Evolutionary conservation across 92 coral and sea anemone species (phyloP).

Genomic region (Scolanthus callimorphus): DNA sequence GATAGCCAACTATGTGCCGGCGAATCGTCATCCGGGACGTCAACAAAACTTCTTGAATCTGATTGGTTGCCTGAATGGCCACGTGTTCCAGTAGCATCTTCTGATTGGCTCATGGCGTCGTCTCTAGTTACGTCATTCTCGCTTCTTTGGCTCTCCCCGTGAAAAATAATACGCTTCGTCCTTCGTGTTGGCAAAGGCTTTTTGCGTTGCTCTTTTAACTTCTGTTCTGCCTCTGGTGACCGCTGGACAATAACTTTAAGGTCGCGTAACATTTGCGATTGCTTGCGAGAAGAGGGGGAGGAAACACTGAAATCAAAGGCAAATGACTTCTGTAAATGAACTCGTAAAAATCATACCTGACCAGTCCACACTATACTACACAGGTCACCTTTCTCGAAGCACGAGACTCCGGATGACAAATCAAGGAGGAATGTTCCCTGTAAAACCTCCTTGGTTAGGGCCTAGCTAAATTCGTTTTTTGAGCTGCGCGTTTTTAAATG

Average conservation of each 20-base stretch:
- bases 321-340: too few relatives aligned
- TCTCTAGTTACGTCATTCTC: not conserved
- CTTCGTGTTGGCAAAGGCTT: not conserved
- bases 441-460: too few relatives aligned
- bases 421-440: too few relatives aligned
- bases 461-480: too few relatives aligned
- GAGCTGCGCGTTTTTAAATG: too few relatives aligned
- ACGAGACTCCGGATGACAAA: too few relatives aligned
- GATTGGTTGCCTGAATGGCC: not conserved
- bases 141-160: not conserved
- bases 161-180: slow-evolving; percentile 6
- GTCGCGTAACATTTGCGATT: not conserved
- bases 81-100: not conserved
- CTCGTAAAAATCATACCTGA: too few relatives aligned
- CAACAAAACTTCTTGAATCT: not conserved
- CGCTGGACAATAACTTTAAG: slow-evolving; percentile 15
- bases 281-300: slow-evolving; percentile 3
- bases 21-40: too few relatives aligned
- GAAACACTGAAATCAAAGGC: slow-evolving; percentile 2
- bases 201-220: not conserved
- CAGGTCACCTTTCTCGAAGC: too few relatives aligned
- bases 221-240: slow-evolving; percentile 11
- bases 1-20: slow-evolving; percentile 9
- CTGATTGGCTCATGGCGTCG: not conserved
- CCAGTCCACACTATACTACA: too few relatives aligned